A percentile compares a stretch with the other conserved stretches of the same genome.
These are phyloP conservation scores for Lomographa bimaculata DNA, from an alignment of 2,888 invertebrate genomes.

Conservation along the genomic window DNA sequence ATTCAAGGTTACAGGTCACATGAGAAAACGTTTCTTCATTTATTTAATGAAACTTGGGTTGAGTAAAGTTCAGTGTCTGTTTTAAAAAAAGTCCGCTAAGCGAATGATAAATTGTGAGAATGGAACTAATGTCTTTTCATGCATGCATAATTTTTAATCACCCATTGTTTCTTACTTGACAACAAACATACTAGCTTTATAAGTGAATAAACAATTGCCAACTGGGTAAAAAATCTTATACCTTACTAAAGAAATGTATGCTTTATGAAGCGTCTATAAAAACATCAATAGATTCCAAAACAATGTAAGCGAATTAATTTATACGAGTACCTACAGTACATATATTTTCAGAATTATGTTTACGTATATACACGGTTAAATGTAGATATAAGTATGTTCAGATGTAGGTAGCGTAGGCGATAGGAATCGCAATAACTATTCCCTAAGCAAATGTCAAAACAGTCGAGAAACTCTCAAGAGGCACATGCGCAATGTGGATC, in stretches of 20 bases:
- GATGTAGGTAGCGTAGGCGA: conserved; percentile 17
- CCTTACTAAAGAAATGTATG: too few relatives aligned
- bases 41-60: conserved; percentile 1
- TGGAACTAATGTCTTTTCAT: conserved; percentile 8
- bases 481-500: conserved; percentile 71
- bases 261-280: too few relatives aligned
- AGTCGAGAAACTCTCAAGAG: conserved; percentile 52
- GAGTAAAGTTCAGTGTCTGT: conserved; percentile 2
- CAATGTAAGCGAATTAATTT: too few relatives aligned
- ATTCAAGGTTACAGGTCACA: too few relatives aligned
- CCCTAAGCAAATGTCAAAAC: conserved; percentile 64
- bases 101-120: conserved; percentile 16
- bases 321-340: too few relatives aligned
- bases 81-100: not conserved
- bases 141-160: conserved; percentile 9
- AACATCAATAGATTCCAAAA: too few relatives aligned
- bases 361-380: conserved; percentile 1
- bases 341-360: not conserved
- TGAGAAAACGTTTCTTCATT: too few relatives aligned
- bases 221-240: too few relatives aligned
- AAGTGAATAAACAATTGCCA: too few relatives aligned
- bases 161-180: conserved; percentile 9
- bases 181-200: too few relatives aligned
- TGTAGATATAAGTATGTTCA: conserved; percentile 11
- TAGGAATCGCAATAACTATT: conserved; percentile 17